Base-by-base conservation (phyloP, 2,888 invertebrate genomes). In the Orthosia gracilis region DNA sequence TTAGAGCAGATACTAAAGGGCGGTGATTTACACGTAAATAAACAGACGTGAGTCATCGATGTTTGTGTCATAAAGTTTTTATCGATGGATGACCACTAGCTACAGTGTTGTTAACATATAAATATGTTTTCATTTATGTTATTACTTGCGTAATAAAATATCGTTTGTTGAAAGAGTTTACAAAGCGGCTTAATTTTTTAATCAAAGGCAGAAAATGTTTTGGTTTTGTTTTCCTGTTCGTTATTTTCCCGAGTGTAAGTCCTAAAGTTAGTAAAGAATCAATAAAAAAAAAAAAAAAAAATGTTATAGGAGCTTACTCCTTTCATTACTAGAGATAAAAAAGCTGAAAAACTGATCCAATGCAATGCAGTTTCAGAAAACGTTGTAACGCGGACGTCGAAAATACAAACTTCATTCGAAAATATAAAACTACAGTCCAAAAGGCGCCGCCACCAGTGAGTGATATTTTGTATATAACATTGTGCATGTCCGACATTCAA, bases 1-100 rank as follows among this genome's bases (percentile, higher is more conserved):
- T 85, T 82, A 71, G 80, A 81, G 70, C 77, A 69, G 83, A 83
- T 86, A 71, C 75, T 82, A 81, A 82, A 83, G 81, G 76, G 78
- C 83, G 70, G 74, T 78, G 85, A 77, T 82, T 78, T 80, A 84
- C 76, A 82, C 82, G 72, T 71, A 78, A 78, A 81, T 73, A 78
- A 80, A 86, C 74, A 58, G 23, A 73, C 70, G 45, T 76, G 67
- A 69, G 55, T 78, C 78, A 76, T 78, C 67, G 58, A 70, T 85
- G 76, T 75, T 79, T 45, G 40, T 52, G 64, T 57, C 23, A 45
- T 57, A 52, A 21, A 26, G 54, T 69, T 78, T 77, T 76, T 70
- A 68, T 31, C 18, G 68, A 71, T 70, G 49, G 57, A 68, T 71
- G 61, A 68, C 61, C 58, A 49, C 12, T 45, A 5, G n/a, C 45